Evolutionary conservation across 2,888 invertebrate genomes (phyloP), one percentile per base, ranked within the genome.

Genomic region (Aradus depressus): DNA sequence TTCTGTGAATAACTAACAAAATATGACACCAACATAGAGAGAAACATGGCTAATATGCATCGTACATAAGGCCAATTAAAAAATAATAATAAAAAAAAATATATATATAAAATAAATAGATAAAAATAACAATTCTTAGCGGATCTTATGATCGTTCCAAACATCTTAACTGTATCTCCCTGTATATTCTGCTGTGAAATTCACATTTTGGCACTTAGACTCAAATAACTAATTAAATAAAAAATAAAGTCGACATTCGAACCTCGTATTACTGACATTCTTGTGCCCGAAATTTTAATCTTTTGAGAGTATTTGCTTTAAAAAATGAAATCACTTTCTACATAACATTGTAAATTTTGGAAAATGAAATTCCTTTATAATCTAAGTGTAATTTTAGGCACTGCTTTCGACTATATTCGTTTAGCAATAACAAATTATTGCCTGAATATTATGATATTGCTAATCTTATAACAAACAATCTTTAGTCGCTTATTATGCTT

Each of bases 341-440:
- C 34, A 42, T 50, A 50, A 50, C 50, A 50, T 42, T 50, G 32
- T 50, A 41, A 22, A 19, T 44, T 22, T 37, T 44, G 51, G 51
- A 44, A 43, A 51, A 43, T 38, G 39, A 39, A 35, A 23, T 51
- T 51, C 35, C 35, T 44, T 44, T 51, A 16, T 44, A 51, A 22
- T 18, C 51, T 44, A 51, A 37, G 44, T 44, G 38, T 25, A 37
- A 35, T 34, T 38, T 51, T 39, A 51, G 44, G 51, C 51, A 51
- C 44, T 44, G 51, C 38, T 39, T 51, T 44, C 26, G 34, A 51
- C 51, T 51, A 51, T 26, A 51, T 37, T 35, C 44, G 50, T 26
- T 44, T 38, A 26, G 35, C 28, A 51, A 41, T 42, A 41, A 31
- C 35, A 47, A 25, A 47, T 47, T 47, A 28, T n/a, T n/a, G n/a